phyloP scores from a whole-genome alignment of 2,888 invertebrate species.

The Drepanosiphum platanoidis region DNA sequence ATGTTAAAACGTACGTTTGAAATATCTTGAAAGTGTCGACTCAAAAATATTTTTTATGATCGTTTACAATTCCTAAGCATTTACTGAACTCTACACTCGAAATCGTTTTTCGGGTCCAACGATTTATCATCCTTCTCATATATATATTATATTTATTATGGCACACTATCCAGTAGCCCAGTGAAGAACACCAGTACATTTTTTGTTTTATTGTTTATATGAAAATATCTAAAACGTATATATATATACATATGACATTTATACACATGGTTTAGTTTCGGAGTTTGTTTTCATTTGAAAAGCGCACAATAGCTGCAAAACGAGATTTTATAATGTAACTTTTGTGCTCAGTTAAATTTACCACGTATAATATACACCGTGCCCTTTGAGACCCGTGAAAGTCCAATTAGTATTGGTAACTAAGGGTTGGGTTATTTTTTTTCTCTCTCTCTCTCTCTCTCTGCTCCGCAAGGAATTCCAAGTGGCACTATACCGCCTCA shows the following conservation, averaged over 20 bases:
- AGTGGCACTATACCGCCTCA: constrained; percentile 14
- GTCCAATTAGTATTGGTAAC: constrained; percentile 51
- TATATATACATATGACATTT: neutral
- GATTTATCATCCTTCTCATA: neutral
- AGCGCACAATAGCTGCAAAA: neutral
- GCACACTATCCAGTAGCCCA: too few species aligned
- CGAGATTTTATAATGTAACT: constrained; percentile 17
- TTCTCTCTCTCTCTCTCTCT: constrained; percentile 1
- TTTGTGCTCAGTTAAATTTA: constrained; percentile 27
- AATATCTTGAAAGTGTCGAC: neutral
- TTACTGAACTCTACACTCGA: too few species aligned
- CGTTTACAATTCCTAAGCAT: neutral
- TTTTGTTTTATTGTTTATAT: neutral
- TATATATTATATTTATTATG: too few species aligned
- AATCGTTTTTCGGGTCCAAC: too few species aligned
- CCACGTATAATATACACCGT: neutral
- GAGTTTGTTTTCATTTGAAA: constrained; percentile 2
- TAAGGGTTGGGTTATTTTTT: constrained; percentile 6
- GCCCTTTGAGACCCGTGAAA: constrained; percentile 42
- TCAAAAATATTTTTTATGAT: neutral
- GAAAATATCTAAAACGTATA: neutral
- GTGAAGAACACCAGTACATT: too few species aligned
- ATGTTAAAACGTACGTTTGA: neutral
- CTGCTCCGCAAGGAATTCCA: constrained; percentile 32
- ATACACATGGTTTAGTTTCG: neutral